Conservation (phyloP, 2,888 invertebrate genomes). For the Zeuzera pyrina region DNA sequence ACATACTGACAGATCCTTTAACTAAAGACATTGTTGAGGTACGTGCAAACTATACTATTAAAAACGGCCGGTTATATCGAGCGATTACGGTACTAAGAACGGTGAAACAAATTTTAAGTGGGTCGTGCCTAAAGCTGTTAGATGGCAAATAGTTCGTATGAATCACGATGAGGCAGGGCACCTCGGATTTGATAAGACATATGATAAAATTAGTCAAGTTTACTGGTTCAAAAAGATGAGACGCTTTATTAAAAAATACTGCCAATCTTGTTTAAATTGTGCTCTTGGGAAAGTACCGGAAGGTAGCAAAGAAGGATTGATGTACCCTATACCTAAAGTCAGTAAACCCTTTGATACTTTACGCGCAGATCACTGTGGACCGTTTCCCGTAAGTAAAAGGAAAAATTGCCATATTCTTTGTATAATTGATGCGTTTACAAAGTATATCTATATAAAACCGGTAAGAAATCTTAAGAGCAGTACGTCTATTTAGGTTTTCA, state of each 20-base stretch:
- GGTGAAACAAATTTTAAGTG: background rate
- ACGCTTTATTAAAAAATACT: background rate
- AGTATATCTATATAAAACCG: background rate
- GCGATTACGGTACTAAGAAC: background rate
- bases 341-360: background rate
- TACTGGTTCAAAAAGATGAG: conserved; percentile 1
- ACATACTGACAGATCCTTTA: background rate
- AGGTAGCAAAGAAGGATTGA: background rate
- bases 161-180: background rate
- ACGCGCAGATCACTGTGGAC: background rate
- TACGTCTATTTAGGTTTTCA: background rate
- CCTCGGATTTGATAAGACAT: background rate
- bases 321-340: background rate
- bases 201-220: background rate
- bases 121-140: background rate
- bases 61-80: conserved; percentile 9
- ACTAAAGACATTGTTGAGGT: background rate
- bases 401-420: background rate
- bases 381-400: background rate
- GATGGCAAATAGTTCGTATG: background rate
- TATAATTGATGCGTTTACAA: conserved; percentile 1
- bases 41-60: conserved; percentile 3
- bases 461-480: background rate
- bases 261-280: background rate
- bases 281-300: background rate